Evolutionary conservation across 2,113 vertebrate genomes (phyloP), one percentile per base, ranked within the genome.

Genomic region (Myrmophylax atrothorax): DNA sequence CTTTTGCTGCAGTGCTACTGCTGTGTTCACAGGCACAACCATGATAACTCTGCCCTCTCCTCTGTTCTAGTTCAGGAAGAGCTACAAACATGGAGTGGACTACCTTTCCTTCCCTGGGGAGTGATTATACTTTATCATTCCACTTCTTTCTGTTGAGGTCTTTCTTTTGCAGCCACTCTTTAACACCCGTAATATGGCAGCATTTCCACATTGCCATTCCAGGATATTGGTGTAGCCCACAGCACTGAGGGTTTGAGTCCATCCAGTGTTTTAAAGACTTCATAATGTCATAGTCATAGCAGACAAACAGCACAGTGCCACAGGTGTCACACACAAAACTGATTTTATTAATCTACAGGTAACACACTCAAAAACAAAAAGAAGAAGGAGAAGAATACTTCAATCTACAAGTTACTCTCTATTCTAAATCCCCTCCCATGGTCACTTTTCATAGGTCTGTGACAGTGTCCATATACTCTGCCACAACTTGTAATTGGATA

Each of bases 161-260:
- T 64, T 58, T 12, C 13, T 75, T 66, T 84, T 74, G 16, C 35
- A 63, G n/a, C 33, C 44, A 17, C 20, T 68, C 25, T 77, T 75
- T 55, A 59, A 46, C 13, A 14, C 8, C 1, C 2, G 0, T 29
- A 44, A 16, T 29, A 14, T 29, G 53, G 20, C 12, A 46, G n/a
- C 28, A 22, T 70, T 74, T 84, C 31, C 7, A 5, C 35, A 20
- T 37, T 50, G 42, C 50, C 6, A 2, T 66, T 18, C 29, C 10
- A 70, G n/a, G 12, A 15, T 24, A 37, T 23, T 62, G 12, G 9
- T 44, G 63, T 85, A 50, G 44, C 56, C 24, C 55, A 11, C 33
- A 35, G 31, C 42, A 7, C 38, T 37, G 28, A 46, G 31, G 10
- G 6, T 64, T 69, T 70, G 25, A 55, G 49, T 89, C 37, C 25